Evolutionary conservation across 2,888 invertebrate genomes (phyloP).

Genomic region (Phrixothrix hirtus): DNA sequence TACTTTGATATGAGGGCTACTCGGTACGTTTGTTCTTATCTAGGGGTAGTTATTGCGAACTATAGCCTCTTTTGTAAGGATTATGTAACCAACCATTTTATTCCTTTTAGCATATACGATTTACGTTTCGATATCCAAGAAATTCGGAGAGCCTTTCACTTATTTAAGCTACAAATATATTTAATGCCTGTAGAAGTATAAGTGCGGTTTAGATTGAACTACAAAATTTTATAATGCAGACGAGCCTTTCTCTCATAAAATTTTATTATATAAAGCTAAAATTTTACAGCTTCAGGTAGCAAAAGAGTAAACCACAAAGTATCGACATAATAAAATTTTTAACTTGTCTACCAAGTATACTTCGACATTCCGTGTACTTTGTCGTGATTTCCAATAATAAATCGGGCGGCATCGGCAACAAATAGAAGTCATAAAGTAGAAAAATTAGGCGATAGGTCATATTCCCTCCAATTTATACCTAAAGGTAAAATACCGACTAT

Average conservation of each 20-base stretch:
- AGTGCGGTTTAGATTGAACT: neutral
- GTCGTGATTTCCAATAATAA: slow-evolving; percentile 29
- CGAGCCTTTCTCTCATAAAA: slow-evolving; percentile 23
- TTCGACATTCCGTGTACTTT: slow-evolving; percentile 23
- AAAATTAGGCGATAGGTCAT: slow-evolving; percentile 21
- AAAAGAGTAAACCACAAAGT: slow-evolving; percentile 29
- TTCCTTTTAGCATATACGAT: too few relatives aligned
- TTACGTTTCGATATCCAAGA: too few relatives aligned
- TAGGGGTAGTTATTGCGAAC: slow-evolving; percentile 34
- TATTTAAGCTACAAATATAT: neutral
- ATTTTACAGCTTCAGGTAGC: slow-evolving; percentile 34
- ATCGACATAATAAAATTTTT: slow-evolving; percentile 26
- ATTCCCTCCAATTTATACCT: slow-evolving; percentile 9
- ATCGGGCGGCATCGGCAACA: slow-evolving; percentile 17
- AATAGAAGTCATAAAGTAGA: slow-evolving; percentile 19
- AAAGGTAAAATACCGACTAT: slow-evolving; percentile 12
- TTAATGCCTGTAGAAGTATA: too few relatives aligned
- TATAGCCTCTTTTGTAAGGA: slow-evolving; percentile 34
- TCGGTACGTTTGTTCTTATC: slow-evolving; percentile 35
- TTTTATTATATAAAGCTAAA: slow-evolving; percentile 24
- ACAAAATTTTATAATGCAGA: too few relatives aligned
- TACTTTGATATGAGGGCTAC: slow-evolving; percentile 33
- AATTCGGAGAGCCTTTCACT: too few relatives aligned
- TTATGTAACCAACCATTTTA: slow-evolving; percentile 32
- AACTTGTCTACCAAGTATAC: slow-evolving; percentile 7